Percentiles rank a stretch among this genome's conserved stretches.
Evolutionary conservation across 2,113 vertebrate species (phyloP).

Genomic region (Pao palembangensis): DNA sequence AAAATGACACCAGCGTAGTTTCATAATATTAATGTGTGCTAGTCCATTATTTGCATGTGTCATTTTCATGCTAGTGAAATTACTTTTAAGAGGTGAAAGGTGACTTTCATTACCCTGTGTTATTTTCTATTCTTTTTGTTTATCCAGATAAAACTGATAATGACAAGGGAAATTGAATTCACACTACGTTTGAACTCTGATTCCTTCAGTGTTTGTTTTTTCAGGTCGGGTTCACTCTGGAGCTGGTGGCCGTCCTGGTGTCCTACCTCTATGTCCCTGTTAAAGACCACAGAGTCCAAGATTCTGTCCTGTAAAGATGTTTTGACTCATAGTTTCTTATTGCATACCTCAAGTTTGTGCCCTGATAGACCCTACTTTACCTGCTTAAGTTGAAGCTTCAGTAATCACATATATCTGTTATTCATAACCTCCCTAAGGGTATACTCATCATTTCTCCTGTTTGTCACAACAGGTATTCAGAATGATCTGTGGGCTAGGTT

Average conservation of each 20-base stretch:
- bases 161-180: no score
- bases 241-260: constrained; percentile 87
- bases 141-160: no score
- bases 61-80: background rate
- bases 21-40: background rate
- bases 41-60: background rate
- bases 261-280: constrained; percentile 88
- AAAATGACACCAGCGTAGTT: background rate
- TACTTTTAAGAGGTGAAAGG: background rate
- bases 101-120: no score
- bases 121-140: no score
- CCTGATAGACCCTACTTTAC: background rate
- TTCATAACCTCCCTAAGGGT: no score
- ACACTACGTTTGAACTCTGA: no score
- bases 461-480: constrained; percentile 76
- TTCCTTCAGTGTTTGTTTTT: background rate
- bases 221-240: constrained; percentile 77
- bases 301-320: constrained; percentile 83
- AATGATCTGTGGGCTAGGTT: constrained; percentile 84
- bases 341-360: background rate
- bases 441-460: background rate
- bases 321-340: background rate
- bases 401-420: background rate
- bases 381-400: no score
- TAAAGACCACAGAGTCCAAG: constrained; percentile 86